A percentile compares a stretch with the other conserved stretches of the same genome.
phyloP scores from a whole-genome alignment of 2,797 vertebrate species.

The Gallinago solitaria region DNA sequence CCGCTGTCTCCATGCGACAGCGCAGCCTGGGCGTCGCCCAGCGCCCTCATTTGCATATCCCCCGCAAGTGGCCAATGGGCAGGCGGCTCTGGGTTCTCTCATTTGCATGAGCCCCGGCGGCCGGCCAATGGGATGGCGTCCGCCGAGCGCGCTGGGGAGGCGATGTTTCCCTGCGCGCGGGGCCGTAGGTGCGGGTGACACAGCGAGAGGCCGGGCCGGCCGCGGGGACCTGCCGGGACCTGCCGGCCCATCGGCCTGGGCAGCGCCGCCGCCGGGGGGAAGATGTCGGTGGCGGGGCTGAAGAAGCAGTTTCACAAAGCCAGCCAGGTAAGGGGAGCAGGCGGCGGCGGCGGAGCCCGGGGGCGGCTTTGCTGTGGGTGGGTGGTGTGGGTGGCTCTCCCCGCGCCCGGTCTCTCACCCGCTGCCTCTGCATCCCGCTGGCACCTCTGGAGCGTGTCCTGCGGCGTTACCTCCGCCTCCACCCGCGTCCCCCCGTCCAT shows the following conservation, averaged over 20 bases:
- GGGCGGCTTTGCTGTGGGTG: background rate
- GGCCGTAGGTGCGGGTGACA: background rate
- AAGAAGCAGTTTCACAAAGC: slow-evolving; percentile 97
- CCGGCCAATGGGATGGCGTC: slow-evolving; percentile 16
- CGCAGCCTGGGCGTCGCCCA: slow-evolving; percentile 43
- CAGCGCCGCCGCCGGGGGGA: background rate
- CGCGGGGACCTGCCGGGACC: background rate
- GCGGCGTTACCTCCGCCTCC: fast-evolving
- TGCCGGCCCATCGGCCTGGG: background rate
- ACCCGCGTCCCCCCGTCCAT: fast-evolving
- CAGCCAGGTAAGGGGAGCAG: slow-evolving; percentile 85
- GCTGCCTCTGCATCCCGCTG: background rate
- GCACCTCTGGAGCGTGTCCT: background rate
- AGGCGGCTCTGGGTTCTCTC: fast-evolving
- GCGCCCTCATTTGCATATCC: slow-evolving; percentile 56
- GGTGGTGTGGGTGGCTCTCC: background rate
- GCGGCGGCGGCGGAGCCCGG: background rate
- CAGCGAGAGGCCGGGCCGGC: slow-evolving; percentile 37
- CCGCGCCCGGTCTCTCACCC: background rate
- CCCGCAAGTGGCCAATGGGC: slow-evolving; percentile 55
- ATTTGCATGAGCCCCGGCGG: slow-evolving; percentile 28
- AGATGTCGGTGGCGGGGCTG: slow-evolving; percentile 92
- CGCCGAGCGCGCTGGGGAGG: background rate
- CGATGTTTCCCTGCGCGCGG: slow-evolving; percentile 14
- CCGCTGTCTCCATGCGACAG: slow-evolving; percentile 48